Percentiles rank a stretch among this genome's conserved stretches.
Conservation (phyloP, 2,797 vertebrate genomes). For the Hydrolagus colliei region DNA sequence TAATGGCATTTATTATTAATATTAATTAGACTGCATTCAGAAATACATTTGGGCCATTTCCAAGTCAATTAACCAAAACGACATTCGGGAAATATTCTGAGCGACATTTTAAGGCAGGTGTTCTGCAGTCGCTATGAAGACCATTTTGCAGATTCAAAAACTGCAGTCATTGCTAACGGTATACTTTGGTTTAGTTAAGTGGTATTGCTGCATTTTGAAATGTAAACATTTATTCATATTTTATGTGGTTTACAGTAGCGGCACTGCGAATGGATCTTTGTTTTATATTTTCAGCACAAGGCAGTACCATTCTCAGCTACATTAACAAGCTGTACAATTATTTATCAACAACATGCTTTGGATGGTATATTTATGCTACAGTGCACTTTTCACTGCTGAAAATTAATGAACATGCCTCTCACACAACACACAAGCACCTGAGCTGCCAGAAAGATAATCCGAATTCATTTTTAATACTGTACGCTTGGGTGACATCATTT, state of each 20-base stretch:
- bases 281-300: conserved; percentile 65
- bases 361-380: conserved; percentile 95
- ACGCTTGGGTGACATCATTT: conserved; percentile 64
- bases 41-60: conserved; percentile 99
- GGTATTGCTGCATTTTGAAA: conserved; percentile 5
- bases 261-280: conserved; percentile 50
- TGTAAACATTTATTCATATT: conserved; percentile 30
- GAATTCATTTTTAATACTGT: conserved; percentile 99
- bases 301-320: conserved; percentile 83
- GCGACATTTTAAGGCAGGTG: conserved; percentile 99
- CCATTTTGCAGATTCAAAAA: conserved; percentile 91
- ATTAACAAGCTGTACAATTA: conserved; percentile 97
- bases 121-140: conserved; percentile 96
- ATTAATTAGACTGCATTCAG: conserved; percentile 99
- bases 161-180: conserved; percentile 85
- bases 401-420: conserved; percentile 99
- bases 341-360: conserved; percentile 95
- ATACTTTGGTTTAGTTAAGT: conserved; percentile 48
- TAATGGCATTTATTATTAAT: conserved; percentile 99
- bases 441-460: conserved; percentile 97
- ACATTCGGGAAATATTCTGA: conserved; percentile 99
- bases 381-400: conserved; percentile 98
- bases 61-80: conserved; percentile 99
- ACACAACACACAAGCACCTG: conserved; percentile 99
- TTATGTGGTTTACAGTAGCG: conserved; percentile 34